Base-by-base conservation (phyloP, 2,888 invertebrate species). In the Caenorhabditis sp. region DNA sequence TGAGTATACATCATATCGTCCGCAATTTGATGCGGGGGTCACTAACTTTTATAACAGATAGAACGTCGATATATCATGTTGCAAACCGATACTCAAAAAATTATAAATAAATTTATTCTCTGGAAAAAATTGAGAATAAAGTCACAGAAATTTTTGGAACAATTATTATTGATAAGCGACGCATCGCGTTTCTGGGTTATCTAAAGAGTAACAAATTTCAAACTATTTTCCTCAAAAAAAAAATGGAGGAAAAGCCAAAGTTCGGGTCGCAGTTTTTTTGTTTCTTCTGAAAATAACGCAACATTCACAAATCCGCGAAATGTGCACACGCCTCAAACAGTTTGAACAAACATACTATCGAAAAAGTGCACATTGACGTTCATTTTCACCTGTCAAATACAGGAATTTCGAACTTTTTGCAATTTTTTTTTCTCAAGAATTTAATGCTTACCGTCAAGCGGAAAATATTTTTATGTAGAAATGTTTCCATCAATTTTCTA, bases 341-440 rank as follows among this genome's bases (percentile, higher is more conserved):
- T 17, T 43, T 43, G 43, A 43, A 43, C 43, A 43, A 43, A 43
- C 43, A 43, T 43, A 43, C 43, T 14, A 43, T 43, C 14, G 43
- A 5, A 43, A 31, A 43, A 10, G 43, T 43, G 43, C 43, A 43
- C 12, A 3, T 43, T 43, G 43, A 17, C 43, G 43, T 43, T 43
- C 43, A 2, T 43, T 43, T 43, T 43, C 43, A 43, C 43, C 43
- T 43, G 43, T 43, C 43, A 43, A 43, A 43, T 43, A 64, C 58
- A 31, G 31, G 23, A 55, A 19, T 24, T 36, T 1, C 21, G n/a
- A 36, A 54, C n/a, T n/a, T n/a, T n/a, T n/a, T n/a, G n/a, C n/a
- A n/a, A n/a, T n/a, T n/a, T n/a, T n/a, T n/a, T n/a, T n/a, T n/a
- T n/a, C n/a, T n/a, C n/a, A n/a, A n/a, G n/a, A n/a, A n/a, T n/a